Conservation (phyloP, 30 jellyfish, hydroid and myxozoan genomes). For the Cassiopea xamachana region DNA sequence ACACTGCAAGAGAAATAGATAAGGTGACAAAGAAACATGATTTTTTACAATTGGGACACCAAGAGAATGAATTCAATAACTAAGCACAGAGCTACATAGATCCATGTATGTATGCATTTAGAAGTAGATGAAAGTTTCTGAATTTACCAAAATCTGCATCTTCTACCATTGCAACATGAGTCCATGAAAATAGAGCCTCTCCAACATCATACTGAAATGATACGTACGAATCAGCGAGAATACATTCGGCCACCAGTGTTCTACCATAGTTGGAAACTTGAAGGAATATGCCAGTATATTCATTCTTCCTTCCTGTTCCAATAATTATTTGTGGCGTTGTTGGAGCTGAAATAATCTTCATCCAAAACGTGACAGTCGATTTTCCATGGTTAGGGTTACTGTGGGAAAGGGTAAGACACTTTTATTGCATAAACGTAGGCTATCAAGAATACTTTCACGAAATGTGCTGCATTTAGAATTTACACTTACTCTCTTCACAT, state of each 20-base stretch:
- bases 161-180: slow-evolving; percentile 26
- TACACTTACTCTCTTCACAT: too few relatives aligned
- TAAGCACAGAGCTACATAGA: too few relatives aligned
- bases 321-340: background rate
- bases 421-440: too few relatives aligned
- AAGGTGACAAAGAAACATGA: too few relatives aligned
- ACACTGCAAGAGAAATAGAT: too few relatives aligned
- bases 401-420: background rate
- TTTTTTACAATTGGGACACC: too few relatives aligned
- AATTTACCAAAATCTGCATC: background rate
- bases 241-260: background rate
- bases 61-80: too few relatives aligned
- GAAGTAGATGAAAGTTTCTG: background rate
- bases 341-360: slow-evolving; percentile 23
- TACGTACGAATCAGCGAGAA: background rate
- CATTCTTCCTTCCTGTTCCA: slow-evolving; percentile 18
- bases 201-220: background rate
- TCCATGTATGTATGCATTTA: background rate
- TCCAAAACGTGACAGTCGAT: slow-evolving; percentile 29
- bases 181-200: slow-evolving; percentile 3
- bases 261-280: background rate
- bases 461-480: too few relatives aligned
- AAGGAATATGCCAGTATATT: slow-evolving; percentile 11
- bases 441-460: too few relatives aligned
- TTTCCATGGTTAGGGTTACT: slow-evolving; percentile 34